These are phyloP conservation scores for Bellardia bayeri DNA, from an alignment of 2,888 invertebrate genomes.

Conservation along the genomic window DNA sequence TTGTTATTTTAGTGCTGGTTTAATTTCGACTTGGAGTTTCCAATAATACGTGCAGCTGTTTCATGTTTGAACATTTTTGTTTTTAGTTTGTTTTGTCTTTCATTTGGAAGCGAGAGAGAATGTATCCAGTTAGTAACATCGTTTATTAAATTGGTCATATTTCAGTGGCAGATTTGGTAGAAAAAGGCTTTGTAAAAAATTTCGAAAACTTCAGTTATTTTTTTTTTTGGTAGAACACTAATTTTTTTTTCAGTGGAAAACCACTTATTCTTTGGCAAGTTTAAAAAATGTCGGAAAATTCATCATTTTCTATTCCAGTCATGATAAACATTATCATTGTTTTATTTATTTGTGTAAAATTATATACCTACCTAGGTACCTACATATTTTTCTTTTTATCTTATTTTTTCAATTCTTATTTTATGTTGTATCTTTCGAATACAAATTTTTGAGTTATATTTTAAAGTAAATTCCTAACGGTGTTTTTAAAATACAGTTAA, in stretches of 20 bases:
- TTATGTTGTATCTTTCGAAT: not conserved
- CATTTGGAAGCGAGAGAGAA: not conserved
- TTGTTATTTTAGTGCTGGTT: not conserved
- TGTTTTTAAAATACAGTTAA: constrained; percentile 32
- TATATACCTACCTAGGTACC: not conserved
- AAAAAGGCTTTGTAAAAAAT: not conserved
- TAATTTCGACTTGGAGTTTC: constrained; percentile 47
- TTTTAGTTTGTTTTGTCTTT: not conserved
- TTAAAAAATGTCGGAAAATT: not conserved
- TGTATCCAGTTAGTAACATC: constrained; percentile 39
- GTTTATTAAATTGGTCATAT: not conserved
- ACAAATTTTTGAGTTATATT: not conserved
- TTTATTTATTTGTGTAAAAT: not conserved
- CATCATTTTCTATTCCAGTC: too few species aligned
- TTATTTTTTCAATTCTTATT: not conserved
- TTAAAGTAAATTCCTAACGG: constrained; percentile 20
- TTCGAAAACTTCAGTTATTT: too few species aligned
- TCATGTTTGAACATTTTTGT: not conserved
- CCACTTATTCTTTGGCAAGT: too few species aligned
- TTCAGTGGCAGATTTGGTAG: not conserved
- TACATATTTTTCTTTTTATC: not conserved
- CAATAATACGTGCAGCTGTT: constrained; percentile 48
- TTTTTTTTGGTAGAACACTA: too few species aligned
- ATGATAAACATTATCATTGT: not conserved
- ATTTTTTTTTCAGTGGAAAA: too few species aligned